These are phyloP conservation scores for Tridacna gigas DNA, from an alignment of 2,888 invertebrate species.

Conservation along the genomic window DNA sequence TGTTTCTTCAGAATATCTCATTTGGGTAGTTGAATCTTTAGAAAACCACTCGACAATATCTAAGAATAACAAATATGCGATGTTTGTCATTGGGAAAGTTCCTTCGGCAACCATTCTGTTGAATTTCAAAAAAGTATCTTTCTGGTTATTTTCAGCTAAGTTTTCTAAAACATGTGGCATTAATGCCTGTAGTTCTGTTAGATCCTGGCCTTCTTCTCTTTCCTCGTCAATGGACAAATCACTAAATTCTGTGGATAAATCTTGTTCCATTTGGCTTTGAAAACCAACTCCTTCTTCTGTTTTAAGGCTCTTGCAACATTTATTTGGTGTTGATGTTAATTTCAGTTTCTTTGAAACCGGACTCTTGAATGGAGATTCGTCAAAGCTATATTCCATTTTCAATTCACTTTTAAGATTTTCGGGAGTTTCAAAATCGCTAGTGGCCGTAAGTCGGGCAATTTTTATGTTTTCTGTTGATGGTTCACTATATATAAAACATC, in stretches of 20 bases:
- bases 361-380: no score
- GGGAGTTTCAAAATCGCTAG: no score
- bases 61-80: slow-evolving; percentile 16
- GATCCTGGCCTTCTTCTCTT: no score
- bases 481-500: no score
- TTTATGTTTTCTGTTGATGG: no score
- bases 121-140: background rate
- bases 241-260: background rate
- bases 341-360: background rate
- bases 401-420: no score
- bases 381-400: no score
- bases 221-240: background rate
- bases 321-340: background rate
- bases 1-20: slow-evolving; percentile 12
- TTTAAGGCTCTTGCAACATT: background rate
- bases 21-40: background rate
- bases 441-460: no score
- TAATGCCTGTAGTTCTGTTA: background rate
- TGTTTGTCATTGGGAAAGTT: background rate
- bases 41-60: slow-evolving; percentile 10
- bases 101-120: background rate
- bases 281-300: no score
- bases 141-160: background rate
- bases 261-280: background rate
- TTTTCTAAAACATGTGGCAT: background rate